Evolutionary conservation across 2,888 invertebrate species (phyloP), one percentile per base, ranked within the genome.

Genomic region (Yponomeuta evonymella): DNA sequence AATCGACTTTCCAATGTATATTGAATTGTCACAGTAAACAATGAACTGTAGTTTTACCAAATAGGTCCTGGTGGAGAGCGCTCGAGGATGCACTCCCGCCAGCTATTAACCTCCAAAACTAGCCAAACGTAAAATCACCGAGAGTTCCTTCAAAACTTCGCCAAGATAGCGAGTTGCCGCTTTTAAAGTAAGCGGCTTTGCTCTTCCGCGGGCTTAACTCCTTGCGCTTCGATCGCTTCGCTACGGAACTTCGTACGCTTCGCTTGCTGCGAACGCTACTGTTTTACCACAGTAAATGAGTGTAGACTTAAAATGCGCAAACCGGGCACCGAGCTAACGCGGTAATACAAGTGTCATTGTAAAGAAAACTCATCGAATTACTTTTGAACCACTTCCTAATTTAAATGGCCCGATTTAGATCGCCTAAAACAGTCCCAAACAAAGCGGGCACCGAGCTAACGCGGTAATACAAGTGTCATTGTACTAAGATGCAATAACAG

Each of bases 131-230:
- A 36, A 69, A 69, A 62, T 69, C 63, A 9, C 62, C 36, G 63
- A 62, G 69, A n/a, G 48, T 71, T 70, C 69, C 72, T 71, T 65
- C 67, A 71, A 43, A 71, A 71, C 70, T 71, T 72, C 33, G 67
- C 63, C 30, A 70, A 72, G 73, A 72, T 74, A 75, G 75, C 75
- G 75, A 75, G 15, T 73, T 70, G 66, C 71, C 48, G 76, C 76
- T 77, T 76, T 76, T 75, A 76, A 72, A 77, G 74, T 72, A 75
- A 76, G 77, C 74, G 73, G 77, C 77, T 77, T 77, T 76, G 66
- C 69, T 72, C 73, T 76, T 74, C 75, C 73, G 72, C 73, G 73
- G 71, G 58, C 65, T 70, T 65, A 70, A 23, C 70, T 71, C 72
- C 71, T 71, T 68, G 6, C 15, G 33, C 71, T 70, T 71, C 72